These are phyloP conservation scores for Nebria ingens DNA, from an alignment of 1,140 invertebrate species.

Conservation along the genomic window DNA sequence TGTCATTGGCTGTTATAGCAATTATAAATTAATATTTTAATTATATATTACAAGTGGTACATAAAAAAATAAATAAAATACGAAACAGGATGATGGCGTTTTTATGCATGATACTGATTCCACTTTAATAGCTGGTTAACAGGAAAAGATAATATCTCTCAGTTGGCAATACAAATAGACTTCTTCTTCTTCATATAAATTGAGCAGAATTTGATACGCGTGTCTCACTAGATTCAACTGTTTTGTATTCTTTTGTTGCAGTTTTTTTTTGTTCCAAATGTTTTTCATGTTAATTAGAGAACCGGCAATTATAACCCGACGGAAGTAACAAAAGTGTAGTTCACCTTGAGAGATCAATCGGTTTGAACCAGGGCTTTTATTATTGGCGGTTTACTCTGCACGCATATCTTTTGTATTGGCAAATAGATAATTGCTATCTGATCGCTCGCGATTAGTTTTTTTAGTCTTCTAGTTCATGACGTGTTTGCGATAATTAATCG, in stretches of 20 bases:
- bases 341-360: not conserved
- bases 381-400: no score
- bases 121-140: not conserved
- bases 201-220: not conserved
- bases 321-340: not conserved
- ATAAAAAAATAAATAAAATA: no score
- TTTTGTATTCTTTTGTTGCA: no score
- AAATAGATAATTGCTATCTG: no score
- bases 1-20: no score
- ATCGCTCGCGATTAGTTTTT: no score
- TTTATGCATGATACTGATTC: not conserved
- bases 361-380: no score
- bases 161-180: not conserved
- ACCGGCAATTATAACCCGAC: not conserved
- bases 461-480: no score
- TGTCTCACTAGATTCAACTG: not conserved
- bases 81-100: not conserved
- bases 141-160: not conserved
- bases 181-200: not conserved
- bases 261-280: no score
- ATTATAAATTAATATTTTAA: conserved; percentile 1
- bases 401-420: no score
- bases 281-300: not conserved
- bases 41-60: not conserved
- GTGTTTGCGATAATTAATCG: no score